Base-by-base conservation (phyloP, 2,888 invertebrate genomes). In the Drosophila buzzatii region DNA sequence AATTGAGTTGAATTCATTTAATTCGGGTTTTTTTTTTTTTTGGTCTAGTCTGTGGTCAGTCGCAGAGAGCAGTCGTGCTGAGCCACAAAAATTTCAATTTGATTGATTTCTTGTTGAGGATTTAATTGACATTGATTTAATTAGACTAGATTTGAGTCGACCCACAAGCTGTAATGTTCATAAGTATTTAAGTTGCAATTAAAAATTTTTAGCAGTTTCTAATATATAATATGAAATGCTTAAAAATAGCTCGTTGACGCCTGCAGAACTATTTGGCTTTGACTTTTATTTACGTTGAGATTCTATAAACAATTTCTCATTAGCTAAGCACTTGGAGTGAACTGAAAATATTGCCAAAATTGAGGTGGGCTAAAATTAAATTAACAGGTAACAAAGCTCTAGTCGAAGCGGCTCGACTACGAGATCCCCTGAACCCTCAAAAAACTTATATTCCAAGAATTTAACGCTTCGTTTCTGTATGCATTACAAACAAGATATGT, bases 31-130 rank as follows among this genome's bases (percentile, higher is more conserved):
- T 27, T 27, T 27, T 27, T 5, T 27, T 57, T 42, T 42, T 18
- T 52, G 33, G 20, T 52, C 39, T 51, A n/a, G 18, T 35, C 45
- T 23, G 47, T 9, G 58, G 20, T 16, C 20, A 23, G 20, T 57
- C 33, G 7, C 16, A 27, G 42, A 16, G n/a, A 18, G n/a, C 39
- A 39, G 20, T n/a, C 5, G 37, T 42, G 35, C 31, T 4, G 51
- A 60, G 33, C 63, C 55, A 61, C 33, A 79, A 72, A 64, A 51
- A 57, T 66, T 39, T 57, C 51, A 41, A 49, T 64, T 66, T 69
- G 51, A 59, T 47, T 23, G 49, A 61, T 65, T 65, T 55, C 57
- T 47, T 56, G 27, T 49, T 66, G 9, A 47, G 33, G 23, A 70
- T 66, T 63, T 55, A 57, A 74, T 71, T 66, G 49, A 73, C 7